A percentile compares a stretch with the other conserved stretches of the same genome.
phyloP scores from a whole-genome alignment of 2,797 vertebrate genomes.

The Coregonus ussuriensis region DNA sequence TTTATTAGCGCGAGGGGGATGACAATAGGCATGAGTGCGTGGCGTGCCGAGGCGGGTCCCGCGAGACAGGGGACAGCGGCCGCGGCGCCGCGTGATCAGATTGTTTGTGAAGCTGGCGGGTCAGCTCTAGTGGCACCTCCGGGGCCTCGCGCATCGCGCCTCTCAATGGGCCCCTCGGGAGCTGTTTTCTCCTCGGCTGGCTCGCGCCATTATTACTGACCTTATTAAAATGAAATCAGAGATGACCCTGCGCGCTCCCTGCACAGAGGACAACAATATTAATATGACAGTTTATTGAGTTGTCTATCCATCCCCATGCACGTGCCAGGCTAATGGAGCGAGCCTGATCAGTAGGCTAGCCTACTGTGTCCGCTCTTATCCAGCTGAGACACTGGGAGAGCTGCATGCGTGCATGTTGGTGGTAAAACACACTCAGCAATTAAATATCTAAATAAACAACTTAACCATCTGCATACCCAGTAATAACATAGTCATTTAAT shows the following conservation, averaged over 20 bases:
- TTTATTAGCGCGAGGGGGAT: slow-evolving; percentile 90
- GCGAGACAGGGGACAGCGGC: slow-evolving; percentile 73
- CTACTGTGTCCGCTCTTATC: neutral
- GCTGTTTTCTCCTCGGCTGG: slow-evolving; percentile 91
- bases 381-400: neutral
- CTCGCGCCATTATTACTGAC: slow-evolving; percentile 92
- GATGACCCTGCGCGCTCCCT: slow-evolving; percentile 68
- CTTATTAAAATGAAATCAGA: slow-evolving; percentile 96
- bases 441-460: slow-evolving; percentile 39
- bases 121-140: slow-evolving; percentile 85
- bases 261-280: slow-evolving; percentile 55
- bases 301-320: neutral
- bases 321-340: neutral
- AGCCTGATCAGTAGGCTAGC: neutral
- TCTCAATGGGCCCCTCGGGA: slow-evolving; percentile 87
- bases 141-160: slow-evolving; percentile 84
- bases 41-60: slow-evolving; percentile 86
- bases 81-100: slow-evolving; percentile 88
- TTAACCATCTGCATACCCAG: slow-evolving; percentile 38
- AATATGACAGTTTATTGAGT: slow-evolving; percentile 63
- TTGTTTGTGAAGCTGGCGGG: slow-evolving; percentile 94
- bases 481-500: slow-evolving; percentile 28
- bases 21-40: slow-evolving; percentile 88
- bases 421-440: slow-evolving; percentile 15
- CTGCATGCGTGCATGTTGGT: slow-evolving; percentile 3